Evolutionary conservation across 2,113 vertebrate genomes (phyloP).

Genomic region (Dasyprocta punctata): DNA sequence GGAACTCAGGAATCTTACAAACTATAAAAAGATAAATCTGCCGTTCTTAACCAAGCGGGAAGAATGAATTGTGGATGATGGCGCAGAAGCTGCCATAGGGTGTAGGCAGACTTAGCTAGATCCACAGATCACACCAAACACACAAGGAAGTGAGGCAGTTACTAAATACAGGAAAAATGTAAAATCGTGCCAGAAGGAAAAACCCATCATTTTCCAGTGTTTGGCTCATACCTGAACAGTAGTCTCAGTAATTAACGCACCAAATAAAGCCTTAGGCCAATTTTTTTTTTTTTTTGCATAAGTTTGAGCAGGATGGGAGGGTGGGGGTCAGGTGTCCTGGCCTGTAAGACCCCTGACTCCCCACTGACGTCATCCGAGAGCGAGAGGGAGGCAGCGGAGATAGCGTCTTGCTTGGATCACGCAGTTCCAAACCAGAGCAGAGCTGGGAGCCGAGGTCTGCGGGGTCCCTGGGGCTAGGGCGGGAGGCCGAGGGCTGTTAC

Average conservation of each 20-base stretch:
- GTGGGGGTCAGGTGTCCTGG: not conserved
- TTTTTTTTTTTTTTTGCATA: not conserved
- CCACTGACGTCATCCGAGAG: not conserved
- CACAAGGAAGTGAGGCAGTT: not conserved
- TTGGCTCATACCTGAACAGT: not conserved
- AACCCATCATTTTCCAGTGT: not conserved
- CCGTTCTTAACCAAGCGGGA: not conserved
- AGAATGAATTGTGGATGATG: not conserved
- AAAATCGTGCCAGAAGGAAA: not conserved
- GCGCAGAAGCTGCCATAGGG: not conserved
- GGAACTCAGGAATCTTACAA: not conserved
- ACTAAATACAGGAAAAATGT: conserved; percentile 14
- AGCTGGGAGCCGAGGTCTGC: not conserved
- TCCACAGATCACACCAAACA: not conserved
- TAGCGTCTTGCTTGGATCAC: not conserved
- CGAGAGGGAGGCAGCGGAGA: not conserved
- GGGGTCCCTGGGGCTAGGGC: not conserved
- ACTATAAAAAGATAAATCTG: not conserved
- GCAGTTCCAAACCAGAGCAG: not conserved
- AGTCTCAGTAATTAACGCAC: conserved; percentile 6
- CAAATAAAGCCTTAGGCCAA: not conserved
- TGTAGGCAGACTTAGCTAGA: not conserved
- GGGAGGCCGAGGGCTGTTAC: not conserved
- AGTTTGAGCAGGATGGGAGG: not conserved
- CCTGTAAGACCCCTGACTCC: not conserved